Base-by-base conservation (phyloP, 1,140 invertebrate genomes). In the Macrosteles quadrilineatus region DNA sequence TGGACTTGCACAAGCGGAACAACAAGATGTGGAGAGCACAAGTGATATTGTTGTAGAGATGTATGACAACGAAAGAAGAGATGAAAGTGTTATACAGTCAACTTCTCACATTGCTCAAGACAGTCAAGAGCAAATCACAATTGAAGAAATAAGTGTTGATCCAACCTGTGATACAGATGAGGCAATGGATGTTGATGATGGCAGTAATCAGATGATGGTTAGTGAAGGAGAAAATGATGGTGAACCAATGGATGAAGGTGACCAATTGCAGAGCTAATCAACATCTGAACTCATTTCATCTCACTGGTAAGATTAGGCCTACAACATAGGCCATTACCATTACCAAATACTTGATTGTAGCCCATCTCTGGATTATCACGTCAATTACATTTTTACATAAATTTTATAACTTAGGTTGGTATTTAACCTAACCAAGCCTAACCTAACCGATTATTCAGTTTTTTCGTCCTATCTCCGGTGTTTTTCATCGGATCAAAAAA, bases 71-170 rank as follows among this genome's bases (percentile, higher is more conserved):
- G 59, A 71, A 65, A 57, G 69, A 36, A 57, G 67, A 23, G 70
- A 71, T 47, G 72, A 70, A 29, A 71, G 69, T 65, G 68, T 73
- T 43, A 73, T 73, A 68, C 72, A 73, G 50, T 47, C 59, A 59
- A 68, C 66, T 53, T 59, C 66, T 32, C 47, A 64, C 57, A 29
- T 63, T 63, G 47, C 27, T 17, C 12, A 36, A 27, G 57, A 47
- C 25, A 62, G 27, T 17, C 30, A 65, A 30, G 32, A 68, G 29
- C 32, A 36, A 36, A 32, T 50, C 19, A 23, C 43, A 30, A 40
- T 63, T 19, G 68, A 69, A 69, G 57, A 62, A 19, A 62, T 69
- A 30, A 59, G 59, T 53, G 45, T 69, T 27, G 68, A 69, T 21
- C 68, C 32, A 21, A 63, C 25, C 2, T 64, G 68, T 32, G 67